A percentile compares a stretch with the other conserved stretches of the same genome.
Evolutionary conservation across 2,113 vertebrate genomes (phyloP).

Genomic region (Rana temporaria): DNA sequence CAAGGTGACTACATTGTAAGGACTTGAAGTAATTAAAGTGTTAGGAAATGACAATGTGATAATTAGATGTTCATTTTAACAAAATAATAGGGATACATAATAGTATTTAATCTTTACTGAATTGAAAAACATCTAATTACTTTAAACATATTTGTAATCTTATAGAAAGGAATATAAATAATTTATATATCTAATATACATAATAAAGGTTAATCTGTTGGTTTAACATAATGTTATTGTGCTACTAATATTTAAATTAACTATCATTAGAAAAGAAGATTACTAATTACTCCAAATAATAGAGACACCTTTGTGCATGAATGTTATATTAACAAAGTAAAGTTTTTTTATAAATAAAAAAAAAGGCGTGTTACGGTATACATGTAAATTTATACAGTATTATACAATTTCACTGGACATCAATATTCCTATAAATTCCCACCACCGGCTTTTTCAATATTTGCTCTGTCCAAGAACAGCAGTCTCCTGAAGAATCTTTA

Average conservation of each 20-base stretch:
- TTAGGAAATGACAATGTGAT: constrained; percentile 1
- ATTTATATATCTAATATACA: neutral
- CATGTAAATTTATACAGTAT: too few relatives aligned
- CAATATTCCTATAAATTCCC: too few relatives aligned
- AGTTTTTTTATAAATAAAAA: too few relatives aligned
- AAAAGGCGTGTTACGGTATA: too few relatives aligned
- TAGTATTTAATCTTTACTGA: neutral
- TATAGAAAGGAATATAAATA: neutral
- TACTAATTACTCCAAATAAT: neutral
- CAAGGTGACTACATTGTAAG: constrained; percentile 6
- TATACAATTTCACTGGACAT: too few relatives aligned
- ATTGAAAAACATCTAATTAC: constrained; percentile 15
- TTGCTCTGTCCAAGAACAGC: too few relatives aligned
- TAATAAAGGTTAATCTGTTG: constrained; percentile 7
- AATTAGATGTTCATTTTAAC: constrained; percentile 23
- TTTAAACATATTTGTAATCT: constrained; percentile 13
- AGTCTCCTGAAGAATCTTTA: too few relatives aligned
- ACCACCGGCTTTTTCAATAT: too few relatives aligned
- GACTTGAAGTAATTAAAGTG: constrained; percentile 14
- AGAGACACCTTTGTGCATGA: too few relatives aligned
- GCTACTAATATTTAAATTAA: neutral
- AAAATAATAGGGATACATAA: neutral
- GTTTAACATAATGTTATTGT: neutral
- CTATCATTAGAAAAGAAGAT: neutral
- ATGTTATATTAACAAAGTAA: neutral